phyloP scores from a whole-genome alignment of 2,113 vertebrate genomes.

The Pardalotus punctatus region DNA sequence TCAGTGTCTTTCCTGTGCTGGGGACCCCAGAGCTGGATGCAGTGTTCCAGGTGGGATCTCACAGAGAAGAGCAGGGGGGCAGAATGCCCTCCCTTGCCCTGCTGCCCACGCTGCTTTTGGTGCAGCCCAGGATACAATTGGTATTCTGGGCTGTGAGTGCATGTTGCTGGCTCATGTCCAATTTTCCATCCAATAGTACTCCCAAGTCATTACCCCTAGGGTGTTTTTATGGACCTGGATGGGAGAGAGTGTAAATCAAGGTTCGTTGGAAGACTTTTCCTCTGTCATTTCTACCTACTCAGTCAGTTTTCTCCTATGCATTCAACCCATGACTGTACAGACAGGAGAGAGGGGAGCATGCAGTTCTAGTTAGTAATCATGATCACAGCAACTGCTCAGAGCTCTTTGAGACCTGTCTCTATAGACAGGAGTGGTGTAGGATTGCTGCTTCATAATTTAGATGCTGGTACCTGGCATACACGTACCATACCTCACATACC shows the following conservation, averaged over 20 bases:
- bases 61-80: background rate
- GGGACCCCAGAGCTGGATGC: background rate
- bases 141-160: background rate
- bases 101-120: fast-evolving
- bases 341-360: background rate
- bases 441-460: background rate
- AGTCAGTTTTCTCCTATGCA: background rate
- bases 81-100: fast-evolving
- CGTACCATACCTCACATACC: background rate
- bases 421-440: background rate
- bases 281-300: background rate
- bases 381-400: background rate
- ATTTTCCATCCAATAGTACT: background rate
- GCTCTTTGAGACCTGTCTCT: background rate
- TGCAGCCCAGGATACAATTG: background rate
- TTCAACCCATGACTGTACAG: background rate
- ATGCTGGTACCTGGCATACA: background rate
- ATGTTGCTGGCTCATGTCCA: background rate
- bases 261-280: background rate
- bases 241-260: background rate
- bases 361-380: background rate
- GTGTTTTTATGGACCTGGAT: background rate
- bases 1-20: background rate
- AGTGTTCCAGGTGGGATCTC: background rate
- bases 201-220: background rate